A percentile compares a stretch with the other conserved stretches of the same genome.
Conservation (phyloP, 1,140 invertebrate genomes). For the Paraescarpia echinospica region DNA sequence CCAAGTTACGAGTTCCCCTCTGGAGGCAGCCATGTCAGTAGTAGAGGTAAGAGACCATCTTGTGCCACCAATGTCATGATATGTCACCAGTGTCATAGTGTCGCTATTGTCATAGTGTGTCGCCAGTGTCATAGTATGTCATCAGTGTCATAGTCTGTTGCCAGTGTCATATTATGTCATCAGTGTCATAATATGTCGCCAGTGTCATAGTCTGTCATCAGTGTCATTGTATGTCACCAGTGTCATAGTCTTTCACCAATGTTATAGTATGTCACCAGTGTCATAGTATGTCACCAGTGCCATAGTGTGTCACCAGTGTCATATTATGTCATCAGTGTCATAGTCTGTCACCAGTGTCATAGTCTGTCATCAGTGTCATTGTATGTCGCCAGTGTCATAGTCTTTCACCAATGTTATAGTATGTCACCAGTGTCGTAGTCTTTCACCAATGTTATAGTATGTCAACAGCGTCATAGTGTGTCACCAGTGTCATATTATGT, state of each 20-base stretch:
- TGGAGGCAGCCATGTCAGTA: conserved; percentile 29
- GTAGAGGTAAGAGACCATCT: conserved; percentile 24
- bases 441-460: too few relatives aligned
- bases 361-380: neutral
- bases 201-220: neutral
- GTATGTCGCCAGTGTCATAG: neutral
- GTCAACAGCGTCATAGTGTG: too few relatives aligned
- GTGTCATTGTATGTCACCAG: neutral
- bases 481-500: too few relatives aligned
- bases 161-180: neutral
- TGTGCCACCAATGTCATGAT: neutral
- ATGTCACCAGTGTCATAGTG: neutral
- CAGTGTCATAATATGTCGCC: neutral
- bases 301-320: neutral
- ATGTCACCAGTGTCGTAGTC: neutral
- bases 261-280: neutral
- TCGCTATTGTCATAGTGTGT: neutral
- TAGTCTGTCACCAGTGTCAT: neutral
- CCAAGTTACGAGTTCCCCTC: conserved; percentile 42
- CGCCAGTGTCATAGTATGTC: neutral
- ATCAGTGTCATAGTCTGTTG: neutral
- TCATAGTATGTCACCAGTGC: neutral
- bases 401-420: neutral
- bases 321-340: neutral
- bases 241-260: neutral